Conservation (phyloP, 2,113 vertebrate genomes). For the Glareola pratincola region DNA sequence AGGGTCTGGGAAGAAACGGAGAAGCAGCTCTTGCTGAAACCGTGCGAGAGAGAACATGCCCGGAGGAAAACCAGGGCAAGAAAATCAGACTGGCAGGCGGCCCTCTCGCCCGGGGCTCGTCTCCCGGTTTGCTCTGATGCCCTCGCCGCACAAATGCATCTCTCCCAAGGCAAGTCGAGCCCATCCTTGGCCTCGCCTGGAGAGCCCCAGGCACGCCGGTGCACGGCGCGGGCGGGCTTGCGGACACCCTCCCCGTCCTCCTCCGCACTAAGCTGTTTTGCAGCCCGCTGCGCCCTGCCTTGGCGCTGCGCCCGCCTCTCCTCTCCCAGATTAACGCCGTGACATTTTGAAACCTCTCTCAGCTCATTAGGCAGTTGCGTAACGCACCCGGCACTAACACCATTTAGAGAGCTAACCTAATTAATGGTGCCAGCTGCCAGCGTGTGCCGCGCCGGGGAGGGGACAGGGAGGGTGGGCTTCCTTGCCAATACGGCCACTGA, state of each 20-base stretch:
- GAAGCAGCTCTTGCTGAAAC: not conserved
- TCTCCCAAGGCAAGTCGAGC: not conserved
- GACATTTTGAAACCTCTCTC: conserved; percentile 64
- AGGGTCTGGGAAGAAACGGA: conserved; percentile 26
- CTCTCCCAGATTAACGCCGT: conserved; percentile 43
- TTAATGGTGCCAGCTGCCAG: conserved; percentile 39
- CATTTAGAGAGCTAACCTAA: conserved; percentile 40
- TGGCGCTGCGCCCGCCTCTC: not conserved
- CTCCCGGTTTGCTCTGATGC: conserved; percentile 25
- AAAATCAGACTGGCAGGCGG: conserved; percentile 53
- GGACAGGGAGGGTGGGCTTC: not conserved
- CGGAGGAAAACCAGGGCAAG: conserved; percentile 34
- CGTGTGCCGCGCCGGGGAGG: fast-evolving
- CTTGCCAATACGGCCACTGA: not conserved
- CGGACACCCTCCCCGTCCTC: not conserved
- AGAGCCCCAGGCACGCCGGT: not conserved
- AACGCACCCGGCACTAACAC: conserved; percentile 7
- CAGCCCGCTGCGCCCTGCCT: not conserved
- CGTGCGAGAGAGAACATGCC: conserved; percentile 42
- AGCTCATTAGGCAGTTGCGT: conserved; percentile 59
- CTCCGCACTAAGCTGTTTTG: not conserved
- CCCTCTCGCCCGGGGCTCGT: not conserved
- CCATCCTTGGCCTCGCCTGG: not conserved
- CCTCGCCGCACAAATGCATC: not conserved
- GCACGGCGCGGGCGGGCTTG: not conserved